A percentile compares a stretch with the other conserved stretches of the same genome.
Evolutionary conservation across 2,113 vertebrate species (phyloP).

Genomic region (Ptyas mucosa): DNA sequence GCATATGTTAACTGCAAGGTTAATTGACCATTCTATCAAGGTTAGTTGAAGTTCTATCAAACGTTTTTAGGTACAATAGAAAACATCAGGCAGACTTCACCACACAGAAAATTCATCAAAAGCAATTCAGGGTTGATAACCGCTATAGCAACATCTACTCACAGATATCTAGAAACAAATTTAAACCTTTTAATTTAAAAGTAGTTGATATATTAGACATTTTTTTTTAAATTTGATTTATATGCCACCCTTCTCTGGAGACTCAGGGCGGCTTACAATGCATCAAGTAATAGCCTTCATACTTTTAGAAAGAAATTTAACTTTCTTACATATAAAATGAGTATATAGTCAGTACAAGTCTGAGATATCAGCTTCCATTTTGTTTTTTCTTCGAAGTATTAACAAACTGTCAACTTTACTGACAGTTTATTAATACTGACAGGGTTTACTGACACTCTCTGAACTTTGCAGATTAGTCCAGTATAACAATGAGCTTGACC

Average conservation of each 20-base stretch:
- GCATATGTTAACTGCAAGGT: slow-evolving; percentile 20
- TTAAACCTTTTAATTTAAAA: neutral
- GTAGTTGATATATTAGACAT: neutral
- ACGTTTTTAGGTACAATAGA: neutral
- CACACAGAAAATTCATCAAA: neutral
- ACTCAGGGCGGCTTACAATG: too few relatives aligned
- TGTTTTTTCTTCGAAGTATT: neutral
- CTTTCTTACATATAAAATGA: neutral
- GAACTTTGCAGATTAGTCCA: neutral
- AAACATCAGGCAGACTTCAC: neutral
- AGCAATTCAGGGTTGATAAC: neutral
- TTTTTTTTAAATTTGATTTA: too few relatives aligned
- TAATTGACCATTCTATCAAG: neutral
- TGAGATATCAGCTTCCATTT: neutral
- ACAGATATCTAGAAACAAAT: neutral
- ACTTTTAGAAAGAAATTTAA: too few relatives aligned
- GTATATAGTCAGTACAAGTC: neutral
- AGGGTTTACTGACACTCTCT: neutral
- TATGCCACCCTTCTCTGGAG: too few relatives aligned
- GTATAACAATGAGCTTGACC: neutral
- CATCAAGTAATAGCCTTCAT: too few relatives aligned
- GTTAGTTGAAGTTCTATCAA: neutral
- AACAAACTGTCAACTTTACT: neutral
- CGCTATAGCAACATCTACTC: neutral
- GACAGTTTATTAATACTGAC: slow-evolving; percentile 7